Base-by-base conservation (phyloP, 2,113 vertebrate genomes). In the Hirundichthys speculiger region DNA sequence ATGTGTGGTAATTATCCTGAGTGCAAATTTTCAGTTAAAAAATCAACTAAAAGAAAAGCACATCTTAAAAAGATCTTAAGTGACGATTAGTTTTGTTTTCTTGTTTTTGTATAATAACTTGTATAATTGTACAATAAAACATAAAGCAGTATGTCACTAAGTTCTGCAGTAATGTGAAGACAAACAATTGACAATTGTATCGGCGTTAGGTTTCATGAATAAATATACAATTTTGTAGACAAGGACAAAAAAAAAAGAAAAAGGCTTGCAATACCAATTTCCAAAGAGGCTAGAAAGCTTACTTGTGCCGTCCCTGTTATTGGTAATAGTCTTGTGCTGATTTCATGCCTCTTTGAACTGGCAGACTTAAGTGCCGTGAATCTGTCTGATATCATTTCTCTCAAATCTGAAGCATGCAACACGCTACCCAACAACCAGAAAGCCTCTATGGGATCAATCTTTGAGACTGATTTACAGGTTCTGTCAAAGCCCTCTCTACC, bases 391-490 rank as follows among this genome's bases (percentile, higher is more conserved):
- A 88, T 88, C 78, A 91, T 90, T 81, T 85, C 87, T 85, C 86
- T 92, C 90, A 92, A 92, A 89, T 86, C 78, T 56, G 79, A 87
- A 82, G 77, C 85, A 87, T 80, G 75, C 80, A 84, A 82, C 88
- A 78, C 69, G 81, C 75, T 69, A 64, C 75, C 70, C 70, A 68
- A 77, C 80, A 82, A 81, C 83, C 77, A 84, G 83, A 75, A 76
- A 79, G 79, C 82, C 76, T 74, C 89, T 74, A 80, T 79, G 78
- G 83, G 87, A 92, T 93, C 92, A 93, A 93, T 93, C 88, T 92
- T 89, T 86, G 64, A 85, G 88, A 92, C 90, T 92, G 91, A 93
- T 93, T 93, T 92, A 92, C 88, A 90, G 84, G 77, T 82, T 79
- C 90, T 93, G 90, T 93, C 90, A 92, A 88, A 89, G 78, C 83